Evolutionary conservation across 2,888 invertebrate species (phyloP).

Genomic region (Muschampia plurimacula): DNA sequence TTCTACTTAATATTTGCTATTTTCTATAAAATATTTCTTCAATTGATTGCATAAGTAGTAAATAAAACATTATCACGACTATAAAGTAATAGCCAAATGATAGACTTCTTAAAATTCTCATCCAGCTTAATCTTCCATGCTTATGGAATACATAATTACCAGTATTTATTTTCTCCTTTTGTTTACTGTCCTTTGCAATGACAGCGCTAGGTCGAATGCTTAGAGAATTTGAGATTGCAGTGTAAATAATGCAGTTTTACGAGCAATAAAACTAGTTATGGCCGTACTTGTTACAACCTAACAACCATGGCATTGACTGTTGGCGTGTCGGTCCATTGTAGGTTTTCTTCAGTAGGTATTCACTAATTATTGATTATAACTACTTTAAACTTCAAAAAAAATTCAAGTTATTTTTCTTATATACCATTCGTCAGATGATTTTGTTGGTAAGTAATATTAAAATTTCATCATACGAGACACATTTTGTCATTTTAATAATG

Average conservation of each 20-base stretch:
- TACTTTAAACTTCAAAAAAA: neutral
- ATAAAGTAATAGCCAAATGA: slow-evolving; percentile 21
- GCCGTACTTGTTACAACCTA: slow-evolving; percentile 15
- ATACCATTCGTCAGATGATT: neutral
- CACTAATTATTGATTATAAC: slow-evolving; percentile 5
- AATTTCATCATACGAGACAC: neutral
- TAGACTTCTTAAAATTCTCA: slow-evolving; percentile 23
- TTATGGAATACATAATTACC: slow-evolving; percentile 29
- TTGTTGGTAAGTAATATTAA: neutral
- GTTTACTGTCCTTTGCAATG: slow-evolving; percentile 33
- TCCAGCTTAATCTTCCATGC: slow-evolving; percentile 8
- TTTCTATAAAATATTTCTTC: neutral
- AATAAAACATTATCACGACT: neutral
- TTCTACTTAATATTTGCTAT: neutral
- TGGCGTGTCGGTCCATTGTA: slow-evolving; percentile 14
- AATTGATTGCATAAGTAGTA: neutral
- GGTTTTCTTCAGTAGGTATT: slow-evolving; percentile 7
- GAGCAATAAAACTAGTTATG: slow-evolving; percentile 35
- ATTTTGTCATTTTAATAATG: neutral
- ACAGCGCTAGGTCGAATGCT: slow-evolving; percentile 35
- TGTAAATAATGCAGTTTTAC: slow-evolving; percentile 38
- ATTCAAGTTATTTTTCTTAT: too few relatives aligned
- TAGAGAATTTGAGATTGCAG: slow-evolving; percentile 36
- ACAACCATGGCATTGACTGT: slow-evolving; percentile 29
- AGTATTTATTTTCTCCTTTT: slow-evolving; percentile 36